Evolutionary conservation across 2,888 invertebrate species (phyloP).

Genomic region (Macaria liturata): DNA sequence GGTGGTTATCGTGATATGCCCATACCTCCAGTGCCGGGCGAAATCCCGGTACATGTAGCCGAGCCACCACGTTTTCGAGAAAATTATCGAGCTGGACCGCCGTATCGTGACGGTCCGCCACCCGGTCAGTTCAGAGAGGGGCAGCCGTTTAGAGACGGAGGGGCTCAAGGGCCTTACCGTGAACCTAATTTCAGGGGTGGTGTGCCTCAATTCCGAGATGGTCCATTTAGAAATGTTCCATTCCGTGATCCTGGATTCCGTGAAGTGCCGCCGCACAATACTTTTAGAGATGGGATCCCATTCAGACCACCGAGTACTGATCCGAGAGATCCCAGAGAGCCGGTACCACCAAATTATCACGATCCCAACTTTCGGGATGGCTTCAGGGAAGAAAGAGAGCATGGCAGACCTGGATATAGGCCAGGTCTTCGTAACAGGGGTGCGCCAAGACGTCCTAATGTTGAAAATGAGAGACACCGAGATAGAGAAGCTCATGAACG

Average conservation of each 20-base stretch:
- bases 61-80: constrained; percentile 69
- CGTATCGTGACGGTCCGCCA: constrained; percentile 67
- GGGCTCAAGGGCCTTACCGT: constrained; percentile 55
- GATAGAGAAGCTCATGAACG: constrained; percentile 72
- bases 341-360: constrained; percentile 56
- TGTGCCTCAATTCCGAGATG: constrained; percentile 65
- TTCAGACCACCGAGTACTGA: constrained; percentile 70
- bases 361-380: constrained; percentile 70
- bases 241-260: constrained; percentile 68
- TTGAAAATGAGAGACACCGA: constrained; percentile 67
- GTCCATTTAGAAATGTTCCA: constrained; percentile 60
- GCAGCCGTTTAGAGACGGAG: constrained; percentile 61
- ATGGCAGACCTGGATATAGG: constrained; percentile 58
- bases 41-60: constrained; percentile 72
- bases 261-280: constrained; percentile 61
- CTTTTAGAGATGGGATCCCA: constrained; percentile 64
- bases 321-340: constrained; percentile 66
- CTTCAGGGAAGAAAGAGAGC: constrained; percentile 69
- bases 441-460: constrained; percentile 61
- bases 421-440: constrained; percentile 58
- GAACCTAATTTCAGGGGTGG: constrained; percentile 65
- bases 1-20: constrained; percentile 60
- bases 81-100: constrained; percentile 63
- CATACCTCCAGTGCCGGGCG: constrained; percentile 54
- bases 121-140: constrained; percentile 61